phyloP scores from a whole-genome alignment of 2,888 invertebrate genomes.

The Dasypolia templi region DNA sequence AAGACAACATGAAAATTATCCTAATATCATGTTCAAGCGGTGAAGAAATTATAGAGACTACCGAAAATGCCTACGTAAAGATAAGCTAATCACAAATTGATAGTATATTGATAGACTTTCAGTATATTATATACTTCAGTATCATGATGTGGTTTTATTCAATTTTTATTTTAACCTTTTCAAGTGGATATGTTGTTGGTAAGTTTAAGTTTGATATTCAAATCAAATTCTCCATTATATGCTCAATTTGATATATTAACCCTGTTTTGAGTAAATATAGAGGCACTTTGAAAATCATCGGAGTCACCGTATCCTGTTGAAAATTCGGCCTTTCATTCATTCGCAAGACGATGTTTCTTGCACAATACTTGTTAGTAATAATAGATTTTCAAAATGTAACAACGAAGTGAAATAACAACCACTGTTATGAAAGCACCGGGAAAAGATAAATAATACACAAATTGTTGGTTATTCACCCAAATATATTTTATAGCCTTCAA shows the following conservation, averaged over 20 bases:
- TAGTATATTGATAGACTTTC: conserved; percentile 48
- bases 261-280: background rate
- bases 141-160: conserved; percentile 65
- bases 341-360: no score
- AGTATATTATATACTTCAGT: conserved; percentile 48
- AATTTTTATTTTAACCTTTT: conserved; percentile 64
- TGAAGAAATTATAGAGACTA: conserved; percentile 16
- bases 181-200: conserved; percentile 67
- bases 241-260: conserved; percentile 2
- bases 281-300: background rate
- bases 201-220: conserved; percentile 35
- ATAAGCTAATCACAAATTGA: conserved; percentile 60
- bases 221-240: background rate
- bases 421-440: no score
- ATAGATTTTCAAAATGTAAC: background rate
- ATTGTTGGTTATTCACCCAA: no score
- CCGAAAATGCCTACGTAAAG: conserved; percentile 36
- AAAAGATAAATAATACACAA: no score
- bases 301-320: background rate
- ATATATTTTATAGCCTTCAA: no score
- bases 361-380: background rate
- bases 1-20: no score
- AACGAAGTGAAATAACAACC: background rate
- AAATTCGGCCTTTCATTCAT: no score
- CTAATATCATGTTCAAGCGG: background rate